These are phyloP conservation scores for Coptotermes formosanus DNA, from an alignment of 1,140 invertebrate genomes.

Conservation along the genomic window DNA sequence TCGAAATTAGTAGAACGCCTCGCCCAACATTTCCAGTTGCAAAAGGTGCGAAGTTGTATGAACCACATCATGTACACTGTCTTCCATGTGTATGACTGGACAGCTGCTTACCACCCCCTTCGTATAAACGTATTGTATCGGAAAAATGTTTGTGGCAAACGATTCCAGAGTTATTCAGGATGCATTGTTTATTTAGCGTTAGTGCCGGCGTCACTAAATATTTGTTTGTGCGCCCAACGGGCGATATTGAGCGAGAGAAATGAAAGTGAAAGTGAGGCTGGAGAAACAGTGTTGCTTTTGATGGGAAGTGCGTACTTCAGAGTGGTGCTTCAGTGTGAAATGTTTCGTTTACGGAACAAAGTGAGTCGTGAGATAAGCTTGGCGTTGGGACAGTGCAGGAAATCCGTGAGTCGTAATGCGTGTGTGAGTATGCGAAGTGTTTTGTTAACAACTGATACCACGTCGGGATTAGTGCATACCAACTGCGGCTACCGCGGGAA, in stretches of 20 bases:
- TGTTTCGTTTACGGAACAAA: no score
- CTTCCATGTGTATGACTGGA: not conserved
- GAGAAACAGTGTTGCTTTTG: not conserved
- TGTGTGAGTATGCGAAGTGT: not conserved
- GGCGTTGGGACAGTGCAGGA: not conserved
- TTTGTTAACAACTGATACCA: not conserved
- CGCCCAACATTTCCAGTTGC: not conserved
- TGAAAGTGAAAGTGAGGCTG: not conserved
- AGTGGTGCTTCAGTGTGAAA: not conserved
- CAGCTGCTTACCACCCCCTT: not conserved
- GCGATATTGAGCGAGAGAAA: not conserved
- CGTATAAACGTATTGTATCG: not conserved
- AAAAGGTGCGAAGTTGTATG: not conserved
- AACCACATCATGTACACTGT: not conserved
- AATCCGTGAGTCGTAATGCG: not conserved
- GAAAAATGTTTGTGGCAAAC: no score
- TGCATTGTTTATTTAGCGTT: not conserved
- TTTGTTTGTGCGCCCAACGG: not conserved
- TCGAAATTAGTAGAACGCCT: not conserved
- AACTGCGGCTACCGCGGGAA: not conserved
- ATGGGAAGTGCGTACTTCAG: not conserved
- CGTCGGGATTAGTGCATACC: not conserved
- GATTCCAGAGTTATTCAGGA: no score
- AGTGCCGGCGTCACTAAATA: not conserved
- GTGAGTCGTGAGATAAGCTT: no score